Conservation (phyloP, 35 echinoderm and acorn worm species). For the Patiria miniata region DNA sequence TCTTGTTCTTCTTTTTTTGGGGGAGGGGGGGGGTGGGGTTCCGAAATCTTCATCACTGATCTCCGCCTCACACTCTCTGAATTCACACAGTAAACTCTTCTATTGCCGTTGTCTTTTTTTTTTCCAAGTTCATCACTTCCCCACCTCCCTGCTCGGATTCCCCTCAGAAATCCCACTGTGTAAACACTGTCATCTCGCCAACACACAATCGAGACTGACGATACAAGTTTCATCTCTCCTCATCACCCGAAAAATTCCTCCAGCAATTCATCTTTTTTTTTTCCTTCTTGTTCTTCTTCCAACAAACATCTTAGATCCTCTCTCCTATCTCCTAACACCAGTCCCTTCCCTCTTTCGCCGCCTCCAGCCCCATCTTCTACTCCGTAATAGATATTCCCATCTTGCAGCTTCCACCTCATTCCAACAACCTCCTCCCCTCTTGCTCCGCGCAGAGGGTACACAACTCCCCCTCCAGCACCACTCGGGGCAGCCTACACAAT, state of each 20-base stretch:
- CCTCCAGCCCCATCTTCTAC: not conserved
- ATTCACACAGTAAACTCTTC: no score
- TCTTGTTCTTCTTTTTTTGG: no score
- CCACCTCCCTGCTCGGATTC: no score
- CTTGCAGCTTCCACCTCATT: conserved; percentile 8
- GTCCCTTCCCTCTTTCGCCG: not conserved
- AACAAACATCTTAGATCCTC: conserved; percentile 16
- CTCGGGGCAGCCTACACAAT: not conserved
- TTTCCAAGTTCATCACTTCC: no score
- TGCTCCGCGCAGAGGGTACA: conserved; percentile 5
- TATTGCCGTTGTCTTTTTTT: no score
- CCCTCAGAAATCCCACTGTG: no score
- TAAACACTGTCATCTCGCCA: no score
- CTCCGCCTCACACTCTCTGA: no score
- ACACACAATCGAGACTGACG: no score
- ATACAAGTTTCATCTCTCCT: not conserved
- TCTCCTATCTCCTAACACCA: not conserved
- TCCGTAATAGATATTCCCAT: not conserved
- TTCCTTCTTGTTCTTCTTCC: not conserved
- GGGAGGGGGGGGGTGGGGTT: no score
- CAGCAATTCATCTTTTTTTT: conserved; percentile 15
- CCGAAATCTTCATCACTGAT: no score
- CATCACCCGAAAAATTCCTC: not conserved
- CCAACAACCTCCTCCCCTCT: not conserved
- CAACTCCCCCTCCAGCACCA: not conserved